Conservation (phyloP, 2,113 vertebrate genomes). For the Chauna torquata region DNA sequence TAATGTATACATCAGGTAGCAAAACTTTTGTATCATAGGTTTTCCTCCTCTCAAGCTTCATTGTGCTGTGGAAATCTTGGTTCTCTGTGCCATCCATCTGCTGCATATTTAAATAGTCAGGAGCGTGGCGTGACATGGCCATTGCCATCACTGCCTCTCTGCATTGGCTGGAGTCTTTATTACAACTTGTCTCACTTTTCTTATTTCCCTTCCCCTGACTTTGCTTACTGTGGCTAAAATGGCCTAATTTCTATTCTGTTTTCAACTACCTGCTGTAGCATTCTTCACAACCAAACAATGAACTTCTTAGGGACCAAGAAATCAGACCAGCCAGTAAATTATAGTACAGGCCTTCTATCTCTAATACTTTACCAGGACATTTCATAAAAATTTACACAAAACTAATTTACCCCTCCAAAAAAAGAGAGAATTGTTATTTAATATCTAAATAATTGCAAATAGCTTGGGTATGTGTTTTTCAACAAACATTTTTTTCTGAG, state of each 20-base stretch:
- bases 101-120: not conserved
- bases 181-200: not conserved
- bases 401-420: not conserved
- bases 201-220: not conserved
- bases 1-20: not conserved
- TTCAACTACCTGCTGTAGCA: not conserved
- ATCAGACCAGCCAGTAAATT: not conserved
- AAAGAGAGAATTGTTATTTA: not conserved
- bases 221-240: not conserved
- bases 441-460: not conserved
- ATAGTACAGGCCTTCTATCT: not conserved
- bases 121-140: not conserved
- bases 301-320: not conserved
- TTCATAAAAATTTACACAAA: not conserved
- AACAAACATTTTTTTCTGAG: not conserved
- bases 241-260: not conserved
- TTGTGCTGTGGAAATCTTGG: not conserved
- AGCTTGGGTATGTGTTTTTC: fast-evolving
- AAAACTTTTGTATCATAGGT: not conserved
- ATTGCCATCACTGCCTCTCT: not conserved
- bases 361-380: not conserved
- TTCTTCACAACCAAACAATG: not conserved
- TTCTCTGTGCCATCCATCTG: not conserved
- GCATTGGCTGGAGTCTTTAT: not conserved
- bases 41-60: not conserved